phyloP scores from a whole-genome alignment of 2,797 vertebrate species.

The Saxicola maurus region DNA sequence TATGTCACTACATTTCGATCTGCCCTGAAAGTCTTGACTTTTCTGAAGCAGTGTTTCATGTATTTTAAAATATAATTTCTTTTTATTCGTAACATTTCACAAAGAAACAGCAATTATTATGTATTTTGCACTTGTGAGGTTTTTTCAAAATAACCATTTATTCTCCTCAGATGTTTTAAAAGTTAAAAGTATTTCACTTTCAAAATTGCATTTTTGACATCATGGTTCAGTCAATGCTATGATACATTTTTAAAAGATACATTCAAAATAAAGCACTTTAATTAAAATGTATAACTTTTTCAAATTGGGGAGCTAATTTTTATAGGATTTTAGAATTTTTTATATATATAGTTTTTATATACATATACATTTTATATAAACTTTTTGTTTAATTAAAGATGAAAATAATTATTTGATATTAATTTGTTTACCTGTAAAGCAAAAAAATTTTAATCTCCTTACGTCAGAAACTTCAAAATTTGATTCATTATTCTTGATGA shows the following conservation, averaged over 20 bases:
- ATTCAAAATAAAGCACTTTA: background rate
- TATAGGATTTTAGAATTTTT: background rate
- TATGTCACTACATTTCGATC: background rate
- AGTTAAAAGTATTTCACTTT: background rate
- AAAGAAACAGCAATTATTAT: background rate
- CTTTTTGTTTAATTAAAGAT: background rate
- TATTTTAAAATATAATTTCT: background rate
- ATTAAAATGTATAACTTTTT: background rate
- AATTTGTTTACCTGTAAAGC: background rate
- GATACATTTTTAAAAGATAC: background rate
- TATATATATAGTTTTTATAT: background rate
- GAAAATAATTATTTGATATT: background rate
- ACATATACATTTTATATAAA: too few species aligned
- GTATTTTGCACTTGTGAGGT: background rate
- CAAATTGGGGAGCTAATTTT: background rate
- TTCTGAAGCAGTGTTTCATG: background rate
- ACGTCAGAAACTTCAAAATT: background rate
- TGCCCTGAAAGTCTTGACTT: background rate
- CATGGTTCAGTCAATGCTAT: background rate
- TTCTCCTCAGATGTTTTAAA: background rate
- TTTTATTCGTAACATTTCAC: background rate
- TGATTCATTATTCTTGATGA: background rate
- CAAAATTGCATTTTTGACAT: background rate
- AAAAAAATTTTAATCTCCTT: background rate
- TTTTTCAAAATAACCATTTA: background rate